These are phyloP conservation scores for Dugesia japonica DNA, from an alignment of 2,888 invertebrate species.

Conservation along the genomic window DNA sequence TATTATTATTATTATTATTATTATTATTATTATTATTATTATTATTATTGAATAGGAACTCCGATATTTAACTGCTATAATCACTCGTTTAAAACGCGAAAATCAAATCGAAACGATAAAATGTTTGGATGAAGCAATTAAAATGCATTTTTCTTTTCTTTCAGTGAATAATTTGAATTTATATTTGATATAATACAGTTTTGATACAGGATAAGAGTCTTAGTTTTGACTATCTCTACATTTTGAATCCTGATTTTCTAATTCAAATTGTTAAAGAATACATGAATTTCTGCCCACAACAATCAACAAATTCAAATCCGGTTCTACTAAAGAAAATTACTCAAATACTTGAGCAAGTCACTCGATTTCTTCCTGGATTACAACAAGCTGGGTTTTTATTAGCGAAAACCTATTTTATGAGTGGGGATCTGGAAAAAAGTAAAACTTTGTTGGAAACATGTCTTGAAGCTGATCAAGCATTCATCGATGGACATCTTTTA, in stretches of 20 bases:
- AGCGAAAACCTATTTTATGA: conserved; percentile 65
- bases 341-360: conserved; percentile 59
- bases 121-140: conserved; percentile 44
- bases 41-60: conserved; percentile 43
- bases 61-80: conserved; percentile 46
- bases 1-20: too few species aligned
- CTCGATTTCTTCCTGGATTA: conserved; percentile 67
- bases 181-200: too few species aligned
- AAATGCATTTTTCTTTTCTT: conserved; percentile 43
- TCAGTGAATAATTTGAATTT: conserved; percentile 40
- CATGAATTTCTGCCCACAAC: conserved; percentile 55
- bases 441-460: conserved; percentile 59
- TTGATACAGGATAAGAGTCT: conserved; percentile 55
- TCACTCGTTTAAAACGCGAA: conserved; percentile 44
- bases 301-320: conserved; percentile 41
- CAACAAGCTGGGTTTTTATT: conserved; percentile 54
- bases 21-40: too few species aligned
- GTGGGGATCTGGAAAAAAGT: conserved; percentile 58
- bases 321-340: conserved; percentile 52
- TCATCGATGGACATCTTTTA: conserved; percentile 66
- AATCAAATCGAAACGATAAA: conserved; percentile 43
- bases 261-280: conserved; percentile 63
- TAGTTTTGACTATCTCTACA: conserved; percentile 60
- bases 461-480: conserved; percentile 61
- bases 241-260: conserved; percentile 70